phyloP scores from a whole-genome alignment of 2,797 vertebrate genomes.

The Anabas testudineus region DNA sequence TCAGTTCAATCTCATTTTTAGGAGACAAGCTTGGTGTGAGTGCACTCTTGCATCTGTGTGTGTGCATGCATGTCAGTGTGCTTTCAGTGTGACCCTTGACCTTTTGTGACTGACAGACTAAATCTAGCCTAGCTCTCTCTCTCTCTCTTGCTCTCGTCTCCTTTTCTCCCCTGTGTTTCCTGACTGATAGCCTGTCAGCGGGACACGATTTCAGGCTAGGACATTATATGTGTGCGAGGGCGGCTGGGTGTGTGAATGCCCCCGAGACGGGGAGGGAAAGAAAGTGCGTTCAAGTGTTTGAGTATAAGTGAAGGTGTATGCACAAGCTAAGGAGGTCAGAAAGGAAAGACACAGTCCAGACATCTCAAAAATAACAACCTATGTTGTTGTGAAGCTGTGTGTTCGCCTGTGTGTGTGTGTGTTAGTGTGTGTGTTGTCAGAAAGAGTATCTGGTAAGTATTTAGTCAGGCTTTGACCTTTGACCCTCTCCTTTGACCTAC shows the following conservation, averaged over 20 bases:
- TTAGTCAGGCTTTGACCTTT: conserved; percentile 81
- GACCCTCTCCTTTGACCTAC: conserved; percentile 73
- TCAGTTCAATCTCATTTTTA: no score
- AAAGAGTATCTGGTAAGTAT: conserved; percentile 82
- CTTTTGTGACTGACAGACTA: conserved; percentile 75
- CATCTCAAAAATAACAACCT: conserved; percentile 74
- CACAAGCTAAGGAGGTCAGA: conserved; percentile 58
- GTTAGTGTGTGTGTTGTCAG: conserved; percentile 36
- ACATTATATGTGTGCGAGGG: conserved; percentile 35
- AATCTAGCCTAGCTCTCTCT: conserved; percentile 67
- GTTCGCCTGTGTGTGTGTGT: conserved; percentile 36
- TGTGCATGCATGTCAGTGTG: conserved; percentile 65
- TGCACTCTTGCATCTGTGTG: conserved; percentile 35
- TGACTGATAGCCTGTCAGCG: conserved; percentile 79
- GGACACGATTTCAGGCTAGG: conserved; percentile 59
- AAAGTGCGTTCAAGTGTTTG: conserved; percentile 62
- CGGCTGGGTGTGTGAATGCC: conserved; percentile 37
- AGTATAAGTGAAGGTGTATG: conserved; percentile 51
- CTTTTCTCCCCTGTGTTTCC: conserved; percentile 74
- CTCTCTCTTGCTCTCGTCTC: conserved; percentile 51
- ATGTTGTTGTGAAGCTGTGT: conserved; percentile 40
- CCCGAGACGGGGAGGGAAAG: conserved; percentile 40
- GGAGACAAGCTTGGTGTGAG: background rate
- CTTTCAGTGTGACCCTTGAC: conserved; percentile 68
- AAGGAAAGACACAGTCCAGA: conserved; percentile 76